Evolutionary conservation across 2,113 vertebrate species (phyloP).

Genomic region (Elgaria multicarinata): DNA sequence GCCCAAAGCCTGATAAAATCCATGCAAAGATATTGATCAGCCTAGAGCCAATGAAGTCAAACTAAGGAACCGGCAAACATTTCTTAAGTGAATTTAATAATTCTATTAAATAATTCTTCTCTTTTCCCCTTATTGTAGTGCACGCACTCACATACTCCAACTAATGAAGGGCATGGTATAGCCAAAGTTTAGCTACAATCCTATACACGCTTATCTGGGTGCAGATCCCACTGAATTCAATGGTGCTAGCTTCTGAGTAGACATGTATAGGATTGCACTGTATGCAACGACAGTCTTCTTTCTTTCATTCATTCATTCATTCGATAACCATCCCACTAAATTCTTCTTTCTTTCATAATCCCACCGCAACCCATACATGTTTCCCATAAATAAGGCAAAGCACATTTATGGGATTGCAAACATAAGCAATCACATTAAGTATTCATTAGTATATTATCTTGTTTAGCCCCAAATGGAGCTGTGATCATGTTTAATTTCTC

Average conservation of each 20-base stretch:
- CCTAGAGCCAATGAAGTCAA: not conserved
- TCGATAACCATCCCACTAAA: not conserved
- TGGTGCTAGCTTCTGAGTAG: not conserved
- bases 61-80: no score
- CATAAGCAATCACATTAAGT: not conserved
- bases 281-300: no score
- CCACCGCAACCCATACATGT: not conserved
- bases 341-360: not conserved
- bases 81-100: not conserved
- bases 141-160: not conserved
- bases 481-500: not conserved
- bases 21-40: not conserved
- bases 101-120: not conserved
- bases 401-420: not conserved
- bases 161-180: not conserved
- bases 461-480: not conserved
- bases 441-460: not conserved
- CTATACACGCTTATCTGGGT: not conserved
- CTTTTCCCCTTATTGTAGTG: not conserved
- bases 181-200: not conserved
- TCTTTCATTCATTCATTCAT: not conserved
- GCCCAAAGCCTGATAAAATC: not conserved
- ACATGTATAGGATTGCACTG: not conserved
- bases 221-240: not conserved
- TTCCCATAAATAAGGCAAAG: not conserved